A percentile compares a stretch with the other conserved stretches of the same genome.
These are phyloP conservation scores for Falco rusticolus DNA, from an alignment of 2,797 vertebrate genomes.

Conservation along the genomic window DNA sequence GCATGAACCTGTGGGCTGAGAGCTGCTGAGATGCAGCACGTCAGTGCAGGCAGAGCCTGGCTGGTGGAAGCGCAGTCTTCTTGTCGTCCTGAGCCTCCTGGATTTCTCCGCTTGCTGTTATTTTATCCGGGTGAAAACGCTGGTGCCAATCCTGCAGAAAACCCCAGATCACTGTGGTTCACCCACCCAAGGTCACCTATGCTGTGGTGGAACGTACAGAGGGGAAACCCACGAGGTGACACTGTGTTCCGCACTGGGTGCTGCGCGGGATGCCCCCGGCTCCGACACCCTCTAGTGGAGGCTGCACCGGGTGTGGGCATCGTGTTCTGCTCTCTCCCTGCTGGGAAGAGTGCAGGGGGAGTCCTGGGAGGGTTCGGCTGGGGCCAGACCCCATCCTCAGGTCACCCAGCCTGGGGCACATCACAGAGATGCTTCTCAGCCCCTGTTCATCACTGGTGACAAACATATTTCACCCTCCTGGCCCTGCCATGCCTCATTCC, in stretches of 20 bases:
- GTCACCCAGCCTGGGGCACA: not conserved
- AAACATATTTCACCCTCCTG: not conserved
- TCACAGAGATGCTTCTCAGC: not conserved
- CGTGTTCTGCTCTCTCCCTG: not conserved
- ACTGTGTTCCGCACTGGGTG: not conserved
- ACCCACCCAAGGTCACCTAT: accelerated
- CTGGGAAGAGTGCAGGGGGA: not conserved
- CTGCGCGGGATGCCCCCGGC: not conserved
- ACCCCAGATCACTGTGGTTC: not conserved
- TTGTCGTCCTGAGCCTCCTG: accelerated
- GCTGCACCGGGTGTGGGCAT: not conserved
- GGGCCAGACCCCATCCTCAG: not conserved
- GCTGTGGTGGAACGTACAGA: not conserved
- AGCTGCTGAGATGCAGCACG: not conserved
- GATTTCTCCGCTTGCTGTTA: not conserved
- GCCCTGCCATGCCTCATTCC: not conserved
- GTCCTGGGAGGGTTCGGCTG: accelerated
- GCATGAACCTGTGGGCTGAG: not conserved
- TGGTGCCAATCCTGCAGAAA: constrained; percentile 45
- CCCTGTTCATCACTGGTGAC: not conserved
- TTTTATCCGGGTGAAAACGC: constrained; percentile 30
- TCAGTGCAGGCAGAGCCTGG: accelerated
- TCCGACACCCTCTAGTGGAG: not conserved
- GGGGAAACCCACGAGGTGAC: accelerated
- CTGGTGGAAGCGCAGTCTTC: accelerated